Evolutionary conservation across 1,140 invertebrate species (phyloP).

Genomic region (Aleiodes sp.): DNA sequence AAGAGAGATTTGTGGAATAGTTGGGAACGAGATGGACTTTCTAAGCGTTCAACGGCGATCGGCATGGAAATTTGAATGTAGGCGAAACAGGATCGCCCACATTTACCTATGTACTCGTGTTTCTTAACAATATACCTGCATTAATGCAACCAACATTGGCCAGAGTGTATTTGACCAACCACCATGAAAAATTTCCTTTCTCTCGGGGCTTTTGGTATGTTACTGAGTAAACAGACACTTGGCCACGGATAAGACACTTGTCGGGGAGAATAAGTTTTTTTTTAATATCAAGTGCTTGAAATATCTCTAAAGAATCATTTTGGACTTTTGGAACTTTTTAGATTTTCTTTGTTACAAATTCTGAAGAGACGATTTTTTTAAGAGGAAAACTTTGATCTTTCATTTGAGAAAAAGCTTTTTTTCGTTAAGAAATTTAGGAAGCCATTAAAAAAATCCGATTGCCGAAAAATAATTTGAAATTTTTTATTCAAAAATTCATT

Average conservation of each 20-base stretch:
- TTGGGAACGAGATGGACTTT: slow-evolving; percentile 7
- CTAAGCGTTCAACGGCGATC: slow-evolving; percentile 3
- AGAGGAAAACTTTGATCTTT: too few relatives aligned
- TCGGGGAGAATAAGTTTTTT: slow-evolving; percentile 1
- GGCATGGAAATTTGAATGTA: not conserved
- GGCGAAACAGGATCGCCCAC: slow-evolving; percentile 16
- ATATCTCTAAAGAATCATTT: too few relatives aligned
- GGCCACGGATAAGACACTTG: slow-evolving; percentile 48
- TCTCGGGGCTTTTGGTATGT: slow-evolving; percentile 1
- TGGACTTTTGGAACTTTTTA: too few relatives aligned
- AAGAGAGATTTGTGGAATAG: not conserved
- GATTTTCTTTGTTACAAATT: too few relatives aligned
- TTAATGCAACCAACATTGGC: slow-evolving; percentile 40
- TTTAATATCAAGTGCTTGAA: not conserved
- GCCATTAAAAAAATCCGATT: too few relatives aligned
- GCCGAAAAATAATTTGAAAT: too few relatives aligned
- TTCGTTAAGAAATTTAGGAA: too few relatives aligned
- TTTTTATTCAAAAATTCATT: too few relatives aligned
- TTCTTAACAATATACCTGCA: slow-evolving; percentile 32
- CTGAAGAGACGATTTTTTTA: too few relatives aligned
- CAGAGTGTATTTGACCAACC: slow-evolving; percentile 3
- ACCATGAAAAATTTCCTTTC: not conserved
- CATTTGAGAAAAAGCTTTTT: too few relatives aligned
- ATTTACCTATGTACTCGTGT: not conserved
- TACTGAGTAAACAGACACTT: slow-evolving; percentile 49